Evolutionary conservation across 2,113 vertebrate species (phyloP), one percentile per base, ranked within the genome.

Genomic region (Seriola rivoliana): DNA sequence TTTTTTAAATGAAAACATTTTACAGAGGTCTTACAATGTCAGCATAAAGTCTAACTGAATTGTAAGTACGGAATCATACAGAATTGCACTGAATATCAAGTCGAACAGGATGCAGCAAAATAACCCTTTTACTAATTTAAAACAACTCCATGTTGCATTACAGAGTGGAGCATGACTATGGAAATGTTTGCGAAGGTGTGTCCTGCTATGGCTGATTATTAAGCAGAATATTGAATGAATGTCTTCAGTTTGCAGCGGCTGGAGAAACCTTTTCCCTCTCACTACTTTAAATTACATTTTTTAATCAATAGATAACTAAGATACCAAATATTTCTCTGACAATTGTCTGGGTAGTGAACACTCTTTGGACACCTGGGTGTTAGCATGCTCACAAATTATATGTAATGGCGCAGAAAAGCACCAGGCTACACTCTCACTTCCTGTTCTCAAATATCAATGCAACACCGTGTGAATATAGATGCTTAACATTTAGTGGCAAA

Each of bases 361-460:
- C 55, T 68, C 76, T 71, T 64, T 57, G 42, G 81, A 64, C 70
- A 85, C 55, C 34, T 80, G 40, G 25, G 52, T 77, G 81, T 79
- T 85, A 42, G 67, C 85, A 88, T 88, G 87, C 82, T 91, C 58
- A 68, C 86, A 89, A 90, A 92, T 89, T 60, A 89, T 36, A 83
- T 67, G 80, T 78, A 85, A 78, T 78, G 32, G 62, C 23, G 44
- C 59, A 7, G 72, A 75, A 90, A 89, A 81, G 85, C 75, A 85
- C 69, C 70, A 42, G 72, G 63, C 81, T 81, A 36, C 52, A 62
- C 78, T 81, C 66, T 87, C 76, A 23, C 52, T 78, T 68, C 73
- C 78, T 75, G 57, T 68, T 82, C 89, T 92, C 64, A 95, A 95
- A 95, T 95, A 93, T 92, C 94, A 95, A 55, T 32, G 82, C 44